Conservation (phyloP, 1,140 invertebrate species). For the Brachystomella parvula region DNA sequence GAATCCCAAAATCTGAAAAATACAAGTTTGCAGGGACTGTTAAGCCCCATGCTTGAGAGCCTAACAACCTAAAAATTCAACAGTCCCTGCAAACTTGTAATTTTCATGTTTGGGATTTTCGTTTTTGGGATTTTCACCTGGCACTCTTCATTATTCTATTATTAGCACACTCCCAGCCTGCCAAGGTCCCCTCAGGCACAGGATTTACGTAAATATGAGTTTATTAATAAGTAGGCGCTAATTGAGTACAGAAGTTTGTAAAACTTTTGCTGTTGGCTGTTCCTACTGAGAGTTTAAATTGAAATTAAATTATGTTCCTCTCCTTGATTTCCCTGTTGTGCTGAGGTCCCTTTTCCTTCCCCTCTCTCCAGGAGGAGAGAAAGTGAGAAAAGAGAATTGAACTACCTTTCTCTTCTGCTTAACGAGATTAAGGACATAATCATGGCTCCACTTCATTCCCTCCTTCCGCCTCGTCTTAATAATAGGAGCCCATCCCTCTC, state of each 20-base stretch:
- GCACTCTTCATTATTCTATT: too few species aligned
- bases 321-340: not conserved
- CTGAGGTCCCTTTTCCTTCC: not conserved
- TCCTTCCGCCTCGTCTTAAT: constrained; percentile 4
- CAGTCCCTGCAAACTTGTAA: too few species aligned
- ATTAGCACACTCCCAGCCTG: too few species aligned
- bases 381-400: not conserved
- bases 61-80: too few species aligned
- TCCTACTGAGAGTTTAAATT: not conserved
- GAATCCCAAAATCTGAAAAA: too few species aligned
- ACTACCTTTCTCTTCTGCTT: not conserved
- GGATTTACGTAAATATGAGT: not conserved
- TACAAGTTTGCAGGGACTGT: too few species aligned
- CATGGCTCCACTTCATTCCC: not conserved
- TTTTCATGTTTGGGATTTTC: too few species aligned
- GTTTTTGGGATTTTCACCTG: too few species aligned
- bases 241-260: not conserved
- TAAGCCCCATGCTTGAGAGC: too few species aligned
- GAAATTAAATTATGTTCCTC: not conserved
- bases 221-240: not conserved
- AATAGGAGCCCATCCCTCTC: not conserved
- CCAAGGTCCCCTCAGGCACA: too few species aligned
- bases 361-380: not conserved
- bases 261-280: not conserved
- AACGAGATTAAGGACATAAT: constrained; percentile 1